Base-by-base conservation (phyloP, 2,113 vertebrate genomes). In the Alectura lathami region DNA sequence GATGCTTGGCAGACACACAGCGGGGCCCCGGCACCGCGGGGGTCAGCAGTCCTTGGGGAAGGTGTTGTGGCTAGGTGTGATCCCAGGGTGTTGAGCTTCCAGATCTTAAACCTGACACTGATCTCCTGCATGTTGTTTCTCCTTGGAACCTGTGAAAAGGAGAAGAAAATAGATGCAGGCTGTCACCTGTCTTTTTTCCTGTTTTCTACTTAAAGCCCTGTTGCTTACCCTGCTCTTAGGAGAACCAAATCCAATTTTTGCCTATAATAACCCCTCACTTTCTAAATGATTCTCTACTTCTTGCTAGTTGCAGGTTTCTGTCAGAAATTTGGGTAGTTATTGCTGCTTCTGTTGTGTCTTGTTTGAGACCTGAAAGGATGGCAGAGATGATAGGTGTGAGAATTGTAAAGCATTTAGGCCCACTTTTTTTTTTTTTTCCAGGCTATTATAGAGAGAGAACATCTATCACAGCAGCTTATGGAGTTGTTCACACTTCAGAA, bases 21-120 rank as follows among this genome's bases (percentile, higher is more conserved):
- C 51, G 29, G 13, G 53, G 23, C 18, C 36, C 17, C 40, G 7
- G 0, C 1, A 0, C 14, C 12, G 7, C 17, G 48, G n/a, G 51
- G 57, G 4, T 51, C 53, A 53, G 36, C 43, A 68, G 0, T 43
- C 38, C 36, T 29, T 23, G 43, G 27, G 17, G 42, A 45, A n/a
- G 64, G 48, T 15, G 3, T 27, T 29, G n/a, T 10, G 63, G 17
- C 3, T 18, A 4, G 23, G 20, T n/a, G 56, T 73, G 1, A 29
- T 80, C 9, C 15, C 11, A 17, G 2, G 45, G 18, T 45, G 3
- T n/a, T 23, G 34, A 38, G 2, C 62, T 83, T 69, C 59, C 34
- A 13, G 78, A 60, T 54, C 56, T 50, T 26, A 11, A 34, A 70
- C 43, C n/a, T 11, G 0, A 0, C 32, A 6, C 53, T 53, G 17